A percentile compares a stretch with the other conserved stretches of the same genome.
Conservation (phyloP, 2,888 invertebrate genomes). For the Prionchulus punctatus region DNA sequence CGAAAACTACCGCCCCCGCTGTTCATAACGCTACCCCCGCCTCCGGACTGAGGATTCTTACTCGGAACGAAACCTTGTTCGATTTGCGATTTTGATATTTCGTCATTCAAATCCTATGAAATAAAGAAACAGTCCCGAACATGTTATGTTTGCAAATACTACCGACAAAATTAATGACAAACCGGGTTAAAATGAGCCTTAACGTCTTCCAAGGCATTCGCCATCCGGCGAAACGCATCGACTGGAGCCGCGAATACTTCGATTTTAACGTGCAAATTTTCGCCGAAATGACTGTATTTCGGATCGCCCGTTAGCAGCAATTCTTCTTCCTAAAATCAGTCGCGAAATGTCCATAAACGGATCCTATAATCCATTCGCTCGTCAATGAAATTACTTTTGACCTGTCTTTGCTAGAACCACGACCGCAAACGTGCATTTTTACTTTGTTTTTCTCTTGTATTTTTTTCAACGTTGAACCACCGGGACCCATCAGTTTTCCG, state of each 20-base stretch:
- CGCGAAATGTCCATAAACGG: too few relatives aligned
- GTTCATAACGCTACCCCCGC: too few relatives aligned
- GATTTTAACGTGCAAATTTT: not conserved
- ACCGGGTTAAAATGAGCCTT: not conserved
- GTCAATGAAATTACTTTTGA: not conserved
- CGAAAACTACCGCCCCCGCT: too few relatives aligned
- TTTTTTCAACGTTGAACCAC: slow-evolving; percentile 1
- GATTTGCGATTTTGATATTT: too few relatives aligned
- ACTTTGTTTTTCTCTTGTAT: not conserved
- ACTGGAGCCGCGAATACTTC: not conserved
- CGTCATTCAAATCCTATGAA: too few relatives aligned
- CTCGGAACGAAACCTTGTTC: too few relatives aligned
- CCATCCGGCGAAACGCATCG: not conserved
- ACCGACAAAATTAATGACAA: too few relatives aligned
- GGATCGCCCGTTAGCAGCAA: not conserved
- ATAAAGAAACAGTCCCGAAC: too few relatives aligned
- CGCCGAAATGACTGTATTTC: not conserved
- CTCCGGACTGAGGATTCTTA: too few relatives aligned
- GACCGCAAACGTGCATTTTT: not conserved
- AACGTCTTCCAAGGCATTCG: slow-evolving; percentile 1
- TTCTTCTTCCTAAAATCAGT: slow-evolving; percentile 1
- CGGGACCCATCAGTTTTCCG: not conserved
- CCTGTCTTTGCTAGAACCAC: not conserved
- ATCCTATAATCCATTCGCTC: too few relatives aligned
- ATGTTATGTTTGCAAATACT: too few relatives aligned